phyloP scores from a whole-genome alignment of 1,140 invertebrate genomes.

The Pantala flavescens region DNA sequence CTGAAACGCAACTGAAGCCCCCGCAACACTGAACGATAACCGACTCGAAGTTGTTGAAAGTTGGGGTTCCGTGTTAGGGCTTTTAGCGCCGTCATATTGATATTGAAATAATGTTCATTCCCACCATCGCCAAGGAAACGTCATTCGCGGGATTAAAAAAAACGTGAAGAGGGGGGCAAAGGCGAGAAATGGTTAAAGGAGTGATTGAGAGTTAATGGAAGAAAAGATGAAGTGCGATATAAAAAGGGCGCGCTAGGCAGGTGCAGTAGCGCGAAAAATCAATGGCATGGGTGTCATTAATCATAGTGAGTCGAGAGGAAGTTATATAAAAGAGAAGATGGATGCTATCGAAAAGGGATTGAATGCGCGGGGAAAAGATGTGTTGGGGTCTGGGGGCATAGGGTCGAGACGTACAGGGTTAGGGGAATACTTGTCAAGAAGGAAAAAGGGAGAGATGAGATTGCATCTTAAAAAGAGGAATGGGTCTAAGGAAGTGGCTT shows the following conservation, averaged over 20 bases:
- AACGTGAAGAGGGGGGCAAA: neutral
- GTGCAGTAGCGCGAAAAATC: neutral
- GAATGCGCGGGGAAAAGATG: neutral
- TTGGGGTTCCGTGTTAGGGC: too few species aligned
- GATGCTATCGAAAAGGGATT: neutral
- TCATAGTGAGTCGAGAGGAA: neutral
- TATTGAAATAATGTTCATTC: too few species aligned
- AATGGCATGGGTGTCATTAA: neutral
- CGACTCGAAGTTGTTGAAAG: too few species aligned
- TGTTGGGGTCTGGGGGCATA: neutral
- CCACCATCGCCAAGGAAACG: too few species aligned
- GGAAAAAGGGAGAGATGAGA: neutral
- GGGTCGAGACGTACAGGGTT: neutral
- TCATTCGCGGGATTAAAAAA: neutral
- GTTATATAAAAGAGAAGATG: neutral
- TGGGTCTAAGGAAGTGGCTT: too few species aligned
- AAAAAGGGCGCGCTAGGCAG: neutral
- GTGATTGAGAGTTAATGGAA: neutral
- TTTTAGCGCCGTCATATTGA: too few species aligned
- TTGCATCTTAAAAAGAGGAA: neutral
- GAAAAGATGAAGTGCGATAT: neutral
- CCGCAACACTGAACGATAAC: too few species aligned
- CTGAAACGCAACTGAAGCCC: too few species aligned
- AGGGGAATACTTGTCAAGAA: neutral
- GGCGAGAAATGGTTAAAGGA: neutral